Evolutionary conservation across 2,888 invertebrate species (phyloP), one percentile per base, ranked within the genome.

Genomic region (Erebia palarica): DNA sequence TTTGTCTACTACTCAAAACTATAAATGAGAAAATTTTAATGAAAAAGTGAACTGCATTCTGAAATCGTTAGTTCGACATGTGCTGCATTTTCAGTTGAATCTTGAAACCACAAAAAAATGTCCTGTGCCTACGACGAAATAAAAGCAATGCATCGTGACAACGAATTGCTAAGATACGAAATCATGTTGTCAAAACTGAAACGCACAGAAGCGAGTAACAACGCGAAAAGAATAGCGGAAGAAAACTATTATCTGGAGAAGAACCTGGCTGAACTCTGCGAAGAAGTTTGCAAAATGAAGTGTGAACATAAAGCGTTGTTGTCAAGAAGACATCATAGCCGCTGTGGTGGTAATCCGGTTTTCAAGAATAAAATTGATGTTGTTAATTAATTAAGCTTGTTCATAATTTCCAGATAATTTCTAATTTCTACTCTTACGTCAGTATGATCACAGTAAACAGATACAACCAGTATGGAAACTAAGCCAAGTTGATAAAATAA

Each of bases 181-280:
- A 87, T 92, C 16, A 10, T 65, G 2, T 42, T 78, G 27, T 81
- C 90, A 0, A 85, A 80, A 76, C 78, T 77, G 18, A 86, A 86
- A 77, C 81, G 87, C 47, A 72, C 75, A 0, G 88, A 91, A 77
- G 92, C 92, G 0, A 83, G 85, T 16, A 73, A 73, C 1, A 82
- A 83, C 18, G 88, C 91, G 0, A 76, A 79, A 47, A 79, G 57
- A 21, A 73, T 90, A 42, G 88, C 90, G 0, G 89, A 91, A 78
- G 79, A 82, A 0, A 92, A 92, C 70, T 87, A 78, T 73, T 84
- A 82, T 74, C 79, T 91, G 49, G 82, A 87, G 76, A 87, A 86
- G 53, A 75, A 80, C 71, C 79, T 90, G 4, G 68, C 73, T n/a
- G 81, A 86, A 75, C 80, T 84, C 0, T 76, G 76, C 47, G 64